These are phyloP conservation scores for Pangasianodon gigas DNA, from an alignment of 2,113 vertebrate species.

Conservation along the genomic window DNA sequence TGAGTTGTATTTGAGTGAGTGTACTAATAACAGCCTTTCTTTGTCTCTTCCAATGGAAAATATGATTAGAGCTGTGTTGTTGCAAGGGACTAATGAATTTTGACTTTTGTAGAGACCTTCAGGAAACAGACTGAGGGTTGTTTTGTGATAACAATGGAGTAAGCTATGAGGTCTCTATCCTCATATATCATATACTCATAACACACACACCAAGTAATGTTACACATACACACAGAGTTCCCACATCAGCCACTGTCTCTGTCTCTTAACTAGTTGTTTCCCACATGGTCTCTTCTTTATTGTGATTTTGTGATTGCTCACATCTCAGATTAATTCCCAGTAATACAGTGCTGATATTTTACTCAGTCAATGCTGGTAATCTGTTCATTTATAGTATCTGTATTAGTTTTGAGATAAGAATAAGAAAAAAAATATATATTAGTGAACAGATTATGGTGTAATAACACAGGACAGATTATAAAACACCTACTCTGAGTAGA, in stretches of 20 bases:
- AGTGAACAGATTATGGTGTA: neutral
- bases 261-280: neutral
- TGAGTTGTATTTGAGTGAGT: constrained; percentile 26
- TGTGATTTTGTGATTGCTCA: neutral
- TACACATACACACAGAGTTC: neutral
- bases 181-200: constrained; percentile 4
- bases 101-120: constrained; percentile 41
- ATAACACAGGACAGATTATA: neutral
- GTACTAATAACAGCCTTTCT: constrained; percentile 43
- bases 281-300: neutral
- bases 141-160: constrained; percentile 23
- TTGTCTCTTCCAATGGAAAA: constrained; percentile 37
- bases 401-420: neutral
- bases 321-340: constrained; percentile 41
- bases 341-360: neutral
- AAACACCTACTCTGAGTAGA: neutral
- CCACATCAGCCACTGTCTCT: neutral
- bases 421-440: neutral
- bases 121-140: constrained; percentile 18
- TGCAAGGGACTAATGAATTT: constrained; percentile 48
- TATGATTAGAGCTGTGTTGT: constrained; percentile 40
- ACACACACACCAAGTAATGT: neutral
- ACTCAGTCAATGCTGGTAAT: neutral
- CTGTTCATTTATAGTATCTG: neutral
- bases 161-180: neutral